A percentile compares a stretch with the other conserved stretches of the same genome.
Evolutionary conservation across 2,113 vertebrate species (phyloP).

Genomic region (Camelus bactrianus): DNA sequence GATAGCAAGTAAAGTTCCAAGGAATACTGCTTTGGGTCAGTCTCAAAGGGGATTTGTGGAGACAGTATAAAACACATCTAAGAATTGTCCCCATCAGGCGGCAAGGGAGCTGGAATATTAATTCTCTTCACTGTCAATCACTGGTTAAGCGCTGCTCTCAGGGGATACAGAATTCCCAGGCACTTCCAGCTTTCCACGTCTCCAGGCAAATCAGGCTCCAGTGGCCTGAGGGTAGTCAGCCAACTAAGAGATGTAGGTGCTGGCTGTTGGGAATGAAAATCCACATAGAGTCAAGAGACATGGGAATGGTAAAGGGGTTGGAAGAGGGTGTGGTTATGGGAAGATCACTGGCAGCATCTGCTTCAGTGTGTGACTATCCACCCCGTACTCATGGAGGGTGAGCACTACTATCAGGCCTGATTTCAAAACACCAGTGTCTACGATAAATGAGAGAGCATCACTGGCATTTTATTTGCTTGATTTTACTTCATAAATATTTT

Average conservation of each 20-base stretch:
- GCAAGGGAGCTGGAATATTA: neutral
- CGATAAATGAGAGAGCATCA: neutral
- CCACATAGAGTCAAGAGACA: neutral
- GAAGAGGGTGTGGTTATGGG: neutral
- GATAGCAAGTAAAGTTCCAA: neutral
- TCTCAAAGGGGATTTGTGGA: neutral
- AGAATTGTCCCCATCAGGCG: neutral
- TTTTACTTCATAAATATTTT: constrained; percentile 55
- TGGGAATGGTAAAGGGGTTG: neutral
- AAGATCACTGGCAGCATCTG: neutral
- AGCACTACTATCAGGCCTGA: neutral
- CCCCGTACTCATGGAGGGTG: neutral
- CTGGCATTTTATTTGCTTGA: constrained; percentile 57
- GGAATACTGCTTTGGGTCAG: neutral
- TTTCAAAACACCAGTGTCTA: neutral
- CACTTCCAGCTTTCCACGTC: neutral
- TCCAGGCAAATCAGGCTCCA: neutral
- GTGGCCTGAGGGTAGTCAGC: neutral
- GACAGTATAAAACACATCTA: neutral
- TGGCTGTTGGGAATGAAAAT: neutral
- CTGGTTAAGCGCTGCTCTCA: neutral
- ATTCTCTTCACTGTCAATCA: neutral
- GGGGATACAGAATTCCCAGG: neutral
- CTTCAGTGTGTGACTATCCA: neutral
- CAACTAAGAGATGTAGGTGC: neutral